phyloP scores from a whole-genome alignment of 2,888 invertebrate species.

The Campoletis raptor region DNA sequence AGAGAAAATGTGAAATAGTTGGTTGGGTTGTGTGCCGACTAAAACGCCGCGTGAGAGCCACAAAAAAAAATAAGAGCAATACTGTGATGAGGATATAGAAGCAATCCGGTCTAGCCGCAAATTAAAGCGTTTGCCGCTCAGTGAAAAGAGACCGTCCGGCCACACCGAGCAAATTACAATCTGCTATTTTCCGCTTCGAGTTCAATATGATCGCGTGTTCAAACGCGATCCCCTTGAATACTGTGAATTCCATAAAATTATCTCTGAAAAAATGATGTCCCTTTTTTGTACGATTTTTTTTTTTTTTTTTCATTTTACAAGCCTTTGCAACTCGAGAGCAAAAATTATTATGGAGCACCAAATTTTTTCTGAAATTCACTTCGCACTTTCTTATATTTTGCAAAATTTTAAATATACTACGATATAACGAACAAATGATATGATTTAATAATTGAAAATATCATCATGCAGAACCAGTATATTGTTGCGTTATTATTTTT shows the following conservation, averaged over 20 bases:
- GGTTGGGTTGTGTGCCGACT: neutral
- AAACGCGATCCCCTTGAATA: slow-evolving; percentile 24
- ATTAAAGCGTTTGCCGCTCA: slow-evolving; percentile 50
- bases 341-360: neutral
- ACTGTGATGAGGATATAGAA: slow-evolving; percentile 40
- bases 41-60: slow-evolving; percentile 11
- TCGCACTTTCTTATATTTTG: neutral
- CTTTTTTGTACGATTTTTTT: neutral
- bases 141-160: slow-evolving; percentile 46
- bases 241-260: slow-evolving; percentile 16
- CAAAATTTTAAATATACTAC: neutral
- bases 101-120: slow-evolving; percentile 57
- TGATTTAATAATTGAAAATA: too few species aligned
- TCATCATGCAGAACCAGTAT: neutral
- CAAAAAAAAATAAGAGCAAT: slow-evolving; percentile 23
- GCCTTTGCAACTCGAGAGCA: neutral
- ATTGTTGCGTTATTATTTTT: neutral
- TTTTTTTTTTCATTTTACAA: neutral
- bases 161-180: slow-evolving; percentile 55
- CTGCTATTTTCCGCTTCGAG: slow-evolving; percentile 32
- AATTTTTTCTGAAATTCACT: neutral
- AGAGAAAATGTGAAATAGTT: slow-evolving; percentile 24
- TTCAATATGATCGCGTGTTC: slow-evolving; percentile 53
- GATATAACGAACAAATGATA: neutral
- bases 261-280: slow-evolving; percentile 1